These are phyloP conservation scores for Cremastobaeus sp. DNA, from an alignment of 2,888 invertebrate genomes.

Conservation along the genomic window DNA sequence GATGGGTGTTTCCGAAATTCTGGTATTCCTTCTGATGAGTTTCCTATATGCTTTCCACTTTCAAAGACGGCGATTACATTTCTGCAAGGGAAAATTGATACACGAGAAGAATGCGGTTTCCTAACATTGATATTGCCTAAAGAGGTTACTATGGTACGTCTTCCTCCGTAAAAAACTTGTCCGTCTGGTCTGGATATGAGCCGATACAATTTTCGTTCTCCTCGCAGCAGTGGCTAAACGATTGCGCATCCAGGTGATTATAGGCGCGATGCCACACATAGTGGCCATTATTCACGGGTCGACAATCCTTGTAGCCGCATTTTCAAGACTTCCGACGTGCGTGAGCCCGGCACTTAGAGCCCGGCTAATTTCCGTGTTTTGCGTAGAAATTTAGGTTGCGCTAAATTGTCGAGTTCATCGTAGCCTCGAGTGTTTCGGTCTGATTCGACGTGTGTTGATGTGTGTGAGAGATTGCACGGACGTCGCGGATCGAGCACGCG, in stretches of 20 bases:
- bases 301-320: constrained; percentile 45
- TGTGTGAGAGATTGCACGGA: constrained; percentile 5
- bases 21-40: no score
- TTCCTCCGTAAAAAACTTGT: no score
- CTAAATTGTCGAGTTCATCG: constrained; percentile 67
- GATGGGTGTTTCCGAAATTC: no score
- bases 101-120: no score
- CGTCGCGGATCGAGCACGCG: constrained; percentile 61
- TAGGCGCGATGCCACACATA: constrained; percentile 33
- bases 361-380: constrained; percentile 65
- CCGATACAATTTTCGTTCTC: not conserved
- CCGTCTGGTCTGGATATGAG: not conserved
- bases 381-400: constrained; percentile 72
- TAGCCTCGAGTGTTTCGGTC: constrained; percentile 70
- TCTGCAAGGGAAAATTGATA: no score
- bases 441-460: constrained; percentile 68
- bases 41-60: no score
- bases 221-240: constrained; percentile 1
- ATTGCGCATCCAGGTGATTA: constrained; percentile 20
- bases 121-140: no score
- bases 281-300: constrained; percentile 50
- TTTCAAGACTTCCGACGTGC: constrained; percentile 56
- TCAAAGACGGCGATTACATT: no score
- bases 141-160: no score
- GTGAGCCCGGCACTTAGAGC: constrained; percentile 57